Percentiles rank a stretch among this genome's conserved stretches.
Evolutionary conservation across 35 echinoderm and acorn worm species (phyloP).

Genomic region (Ophiothrix spiculata): DNA sequence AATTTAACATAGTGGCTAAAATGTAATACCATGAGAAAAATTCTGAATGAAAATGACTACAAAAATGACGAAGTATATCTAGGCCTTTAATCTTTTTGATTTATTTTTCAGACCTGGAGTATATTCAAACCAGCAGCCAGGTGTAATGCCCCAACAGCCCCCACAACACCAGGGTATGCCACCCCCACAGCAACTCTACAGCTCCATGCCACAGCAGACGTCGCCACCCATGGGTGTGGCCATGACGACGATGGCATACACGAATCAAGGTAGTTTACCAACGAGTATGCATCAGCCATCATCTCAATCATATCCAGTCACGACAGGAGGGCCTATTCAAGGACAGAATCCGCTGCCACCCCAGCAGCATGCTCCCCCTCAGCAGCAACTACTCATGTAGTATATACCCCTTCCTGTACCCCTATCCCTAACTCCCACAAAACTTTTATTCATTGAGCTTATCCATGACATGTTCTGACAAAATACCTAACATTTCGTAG

Average conservation of each 20-base stretch:
- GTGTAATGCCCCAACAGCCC: not conserved
- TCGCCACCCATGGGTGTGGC: conserved; percentile 10
- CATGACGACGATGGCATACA: conserved; percentile 25
- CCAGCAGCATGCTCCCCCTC: not conserved
- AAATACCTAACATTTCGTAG: too few species aligned
- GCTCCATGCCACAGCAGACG: not conserved
- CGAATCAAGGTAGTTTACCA: conserved; percentile 18
- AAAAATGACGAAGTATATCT: too few species aligned
- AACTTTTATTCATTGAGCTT: too few species aligned
- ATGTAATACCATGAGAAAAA: too few species aligned
- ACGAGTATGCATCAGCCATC: conserved; percentile 11
- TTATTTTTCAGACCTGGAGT: not conserved
- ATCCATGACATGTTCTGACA: too few species aligned
- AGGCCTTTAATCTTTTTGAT: too few species aligned
- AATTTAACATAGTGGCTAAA: too few species aligned
- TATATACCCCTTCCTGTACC: too few species aligned
- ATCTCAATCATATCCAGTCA: not conserved
- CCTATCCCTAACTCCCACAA: too few species aligned
- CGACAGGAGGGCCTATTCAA: not conserved
- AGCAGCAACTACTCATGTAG: conserved; percentile 18
- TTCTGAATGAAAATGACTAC: too few species aligned
- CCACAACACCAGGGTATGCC: not conserved
- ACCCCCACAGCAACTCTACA: not conserved
- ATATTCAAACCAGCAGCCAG: not conserved
- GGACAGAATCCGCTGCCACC: not conserved